phyloP scores from a whole-genome alignment of 2,888 invertebrate genomes.

The Arge pagana region DNA sequence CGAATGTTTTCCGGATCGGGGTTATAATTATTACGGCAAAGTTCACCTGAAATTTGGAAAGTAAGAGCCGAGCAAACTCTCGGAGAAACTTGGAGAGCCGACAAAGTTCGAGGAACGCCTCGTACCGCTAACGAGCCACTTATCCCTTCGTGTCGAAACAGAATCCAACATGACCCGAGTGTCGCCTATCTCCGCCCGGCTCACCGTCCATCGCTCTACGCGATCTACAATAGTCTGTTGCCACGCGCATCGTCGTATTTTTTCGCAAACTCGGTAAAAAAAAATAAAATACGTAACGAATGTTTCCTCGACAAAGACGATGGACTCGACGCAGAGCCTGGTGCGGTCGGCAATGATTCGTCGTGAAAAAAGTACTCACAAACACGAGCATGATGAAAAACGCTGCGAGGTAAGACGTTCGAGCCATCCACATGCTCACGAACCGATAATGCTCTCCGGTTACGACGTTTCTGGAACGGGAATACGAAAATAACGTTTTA shows the following conservation, averaged over 20 bases:
- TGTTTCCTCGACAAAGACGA: too few species aligned
- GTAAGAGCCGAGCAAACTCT: not conserved
- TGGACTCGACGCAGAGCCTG: conserved; percentile 40
- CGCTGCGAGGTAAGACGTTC: conserved; percentile 93
- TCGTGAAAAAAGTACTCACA: conserved; percentile 74
- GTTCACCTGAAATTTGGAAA: not conserved
- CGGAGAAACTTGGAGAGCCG: not conserved
- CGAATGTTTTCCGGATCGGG: too few species aligned
- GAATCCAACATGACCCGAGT: not conserved
- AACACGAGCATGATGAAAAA: conserved; percentile 98
- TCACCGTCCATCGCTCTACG: too few species aligned
- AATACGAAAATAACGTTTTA: conserved; percentile 31
- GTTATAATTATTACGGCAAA: not conserved
- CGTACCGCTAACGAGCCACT: conserved; percentile 17
- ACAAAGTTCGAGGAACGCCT: conserved; percentile 9
- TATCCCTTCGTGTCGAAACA: conserved; percentile 18
- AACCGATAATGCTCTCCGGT: conserved; percentile 98
- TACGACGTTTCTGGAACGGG: conserved; percentile 88
- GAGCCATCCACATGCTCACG: conserved; percentile 95
- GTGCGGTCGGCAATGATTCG: conserved; percentile 56
- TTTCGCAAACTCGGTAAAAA: too few species aligned
- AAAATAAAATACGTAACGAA: not conserved
- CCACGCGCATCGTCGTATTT: too few species aligned
- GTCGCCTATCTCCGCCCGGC: not conserved
- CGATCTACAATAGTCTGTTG: too few species aligned